Percentiles rank a stretch among this genome's conserved stretches.
phyloP scores from a whole-genome alignment of 2,797 vertebrate genomes.

The Macropodus opercularis region DNA sequence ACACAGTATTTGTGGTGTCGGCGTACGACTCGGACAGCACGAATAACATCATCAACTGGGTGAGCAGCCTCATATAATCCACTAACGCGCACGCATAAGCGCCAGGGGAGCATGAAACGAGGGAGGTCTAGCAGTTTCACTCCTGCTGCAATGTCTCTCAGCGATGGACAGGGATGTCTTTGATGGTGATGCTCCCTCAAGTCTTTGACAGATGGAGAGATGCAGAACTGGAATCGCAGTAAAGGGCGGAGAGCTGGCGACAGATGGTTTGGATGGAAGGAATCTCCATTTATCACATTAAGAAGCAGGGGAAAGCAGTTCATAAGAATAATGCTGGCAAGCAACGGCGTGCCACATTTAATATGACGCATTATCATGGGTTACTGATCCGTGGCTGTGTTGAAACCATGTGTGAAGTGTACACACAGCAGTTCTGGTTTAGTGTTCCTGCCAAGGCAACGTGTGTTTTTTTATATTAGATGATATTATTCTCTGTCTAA shows the following conservation, averaged over 20 bases:
- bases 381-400: slow-evolving; percentile 35
- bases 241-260: slow-evolving; percentile 35
- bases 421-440: slow-evolving; percentile 32
- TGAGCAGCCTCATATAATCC: slow-evolving; percentile 61
- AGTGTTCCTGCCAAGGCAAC: slow-evolving; percentile 24
- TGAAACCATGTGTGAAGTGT: slow-evolving; percentile 46
- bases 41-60: slow-evolving; percentile 59
- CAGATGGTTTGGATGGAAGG: slow-evolving; percentile 60
- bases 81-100: slow-evolving; percentile 49
- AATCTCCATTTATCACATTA: slow-evolving; percentile 40
- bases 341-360: slow-evolving; percentile 33
- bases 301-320: slow-evolving; percentile 28
- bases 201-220: slow-evolving; percentile 50
- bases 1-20: slow-evolving; percentile 48
- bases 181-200: slow-evolving; percentile 37
- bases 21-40: slow-evolving; percentile 49
- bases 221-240: slow-evolving; percentile 41
- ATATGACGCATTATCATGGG: slow-evolving; percentile 32
- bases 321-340: slow-evolving; percentile 31
- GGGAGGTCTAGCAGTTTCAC: slow-evolving; percentile 38
- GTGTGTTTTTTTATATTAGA: slow-evolving; percentile 1
- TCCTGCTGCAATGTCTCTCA: slow-evolving; percentile 31
- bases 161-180: slow-evolving; percentile 27
- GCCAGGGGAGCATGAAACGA: slow-evolving; percentile 59
- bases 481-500: slow-evolving; percentile 27